These are phyloP conservation scores for Aix galericulata DNA, from an alignment of 2,113 vertebrate genomes.

Conservation along the genomic window DNA sequence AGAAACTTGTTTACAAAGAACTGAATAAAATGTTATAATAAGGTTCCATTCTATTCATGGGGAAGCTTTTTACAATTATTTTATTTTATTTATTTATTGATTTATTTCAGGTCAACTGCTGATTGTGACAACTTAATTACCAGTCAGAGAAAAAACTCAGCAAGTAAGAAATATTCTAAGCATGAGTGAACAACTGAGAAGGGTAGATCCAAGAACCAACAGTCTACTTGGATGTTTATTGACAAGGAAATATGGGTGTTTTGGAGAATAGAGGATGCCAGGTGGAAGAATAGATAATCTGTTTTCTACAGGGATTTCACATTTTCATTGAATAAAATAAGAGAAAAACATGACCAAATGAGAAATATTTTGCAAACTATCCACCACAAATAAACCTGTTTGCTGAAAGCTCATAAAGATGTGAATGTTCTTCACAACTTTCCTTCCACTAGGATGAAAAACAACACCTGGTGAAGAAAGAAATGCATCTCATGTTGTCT, in stretches of 20 bases:
- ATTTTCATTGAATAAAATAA: neutral
- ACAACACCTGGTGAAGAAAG: neutral
- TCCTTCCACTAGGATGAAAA: neutral
- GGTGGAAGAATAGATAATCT: neutral
- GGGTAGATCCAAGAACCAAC: neutral
- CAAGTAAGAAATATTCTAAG: neutral
- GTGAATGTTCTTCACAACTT: neutral
- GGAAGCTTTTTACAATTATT: neutral
- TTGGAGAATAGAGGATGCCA: neutral
- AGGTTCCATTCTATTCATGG: slow-evolving; percentile 1
- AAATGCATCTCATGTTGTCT: neutral
- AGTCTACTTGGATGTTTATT: neutral
- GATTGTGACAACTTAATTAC: slow-evolving; percentile 26
- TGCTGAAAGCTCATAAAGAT: neutral
- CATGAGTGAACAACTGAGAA: neutral
- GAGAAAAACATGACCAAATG: neutral
- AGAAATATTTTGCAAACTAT: neutral
- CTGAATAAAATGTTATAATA: slow-evolving; percentile 6
- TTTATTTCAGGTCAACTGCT: slow-evolving; percentile 17
- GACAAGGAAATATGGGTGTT: neutral
- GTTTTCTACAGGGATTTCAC: neutral
- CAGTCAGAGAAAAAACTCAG: neutral
- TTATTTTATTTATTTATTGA: too few relatives aligned
- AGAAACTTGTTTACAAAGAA: slow-evolving; percentile 1
- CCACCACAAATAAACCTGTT: neutral